Evolutionary conservation across 2,113 vertebrate species (phyloP).

Genomic region (Sterrhoptilus dennistouni): DNA sequence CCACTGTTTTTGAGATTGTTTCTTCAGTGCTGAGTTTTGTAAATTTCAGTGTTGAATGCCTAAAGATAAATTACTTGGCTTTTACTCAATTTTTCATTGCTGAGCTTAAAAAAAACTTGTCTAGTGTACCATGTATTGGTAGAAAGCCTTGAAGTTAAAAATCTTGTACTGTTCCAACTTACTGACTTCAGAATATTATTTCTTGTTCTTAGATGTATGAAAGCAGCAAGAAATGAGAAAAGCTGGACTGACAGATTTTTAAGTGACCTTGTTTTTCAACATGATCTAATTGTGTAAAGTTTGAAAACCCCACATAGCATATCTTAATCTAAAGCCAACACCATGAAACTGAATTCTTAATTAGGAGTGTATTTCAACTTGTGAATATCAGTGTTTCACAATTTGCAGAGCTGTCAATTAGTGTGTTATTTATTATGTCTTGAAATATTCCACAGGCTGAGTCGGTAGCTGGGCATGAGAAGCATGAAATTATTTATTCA

Average conservation of each 20-base stretch:
- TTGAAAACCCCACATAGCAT: neutral
- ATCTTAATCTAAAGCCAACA: neutral
- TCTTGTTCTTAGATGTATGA: neutral
- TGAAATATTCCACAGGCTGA: neutral
- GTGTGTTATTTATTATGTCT: slow-evolving; percentile 28
- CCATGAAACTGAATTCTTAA: neutral
- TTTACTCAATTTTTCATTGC: neutral
- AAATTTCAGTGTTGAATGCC: neutral
- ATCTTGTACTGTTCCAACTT: neutral
- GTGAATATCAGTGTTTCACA: neutral
- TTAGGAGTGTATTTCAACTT: neutral
- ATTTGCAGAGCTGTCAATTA: slow-evolving; percentile 23
- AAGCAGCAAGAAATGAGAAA: neutral
- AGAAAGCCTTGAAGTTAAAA: neutral
- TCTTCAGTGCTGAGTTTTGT: neutral
- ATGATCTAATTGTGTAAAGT: neutral
- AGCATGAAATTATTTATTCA: slow-evolving; percentile 1
- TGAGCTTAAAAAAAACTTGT: neutral
- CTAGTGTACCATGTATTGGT: neutral
- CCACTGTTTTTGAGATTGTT: neutral
- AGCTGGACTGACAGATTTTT: neutral
- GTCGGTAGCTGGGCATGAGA: neutral
- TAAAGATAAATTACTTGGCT: neutral
- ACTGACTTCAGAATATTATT: neutral
- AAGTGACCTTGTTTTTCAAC: neutral